phyloP scores from a whole-genome alignment of 2,797 vertebrate genomes.

The Vultur gryphus region DNA sequence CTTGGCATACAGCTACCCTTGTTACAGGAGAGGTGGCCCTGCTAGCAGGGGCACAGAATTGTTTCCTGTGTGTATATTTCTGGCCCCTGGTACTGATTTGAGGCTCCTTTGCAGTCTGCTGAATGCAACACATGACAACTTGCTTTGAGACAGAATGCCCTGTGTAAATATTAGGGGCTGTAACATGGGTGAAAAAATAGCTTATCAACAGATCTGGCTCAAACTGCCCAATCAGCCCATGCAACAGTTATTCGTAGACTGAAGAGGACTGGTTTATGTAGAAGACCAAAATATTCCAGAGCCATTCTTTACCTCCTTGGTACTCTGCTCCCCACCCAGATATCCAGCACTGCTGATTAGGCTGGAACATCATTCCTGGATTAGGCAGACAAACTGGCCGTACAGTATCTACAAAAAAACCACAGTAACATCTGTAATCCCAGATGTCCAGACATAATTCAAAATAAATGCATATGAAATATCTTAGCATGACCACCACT shows the following conservation, averaged over 20 bases:
- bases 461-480: neutral
- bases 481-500: neutral
- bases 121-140: neutral
- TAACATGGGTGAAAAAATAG: neutral
- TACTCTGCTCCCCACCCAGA: conserved; percentile 81
- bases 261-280: neutral
- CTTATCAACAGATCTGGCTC: neutral
- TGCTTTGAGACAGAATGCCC: neutral
- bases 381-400: conserved; percentile 84
- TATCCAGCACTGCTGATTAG: conserved; percentile 74
- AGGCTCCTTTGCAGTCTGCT: neutral
- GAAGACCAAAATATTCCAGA: neutral
- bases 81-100: neutral
- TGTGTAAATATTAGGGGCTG: neutral
- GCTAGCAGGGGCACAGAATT: neutral
- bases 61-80: neutral
- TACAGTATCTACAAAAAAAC: conserved; percentile 56
- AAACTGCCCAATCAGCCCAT: neutral
- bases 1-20: neutral
- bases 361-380: conserved; percentile 70
- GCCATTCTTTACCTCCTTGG: conserved; percentile 71
- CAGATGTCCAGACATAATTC: neutral
- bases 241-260: accelerated
- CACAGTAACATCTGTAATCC: neutral
- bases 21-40: neutral